These are phyloP conservation scores for Sepiola atlantica DNA, from an alignment of 2,888 invertebrate species.

Conservation along the genomic window DNA sequence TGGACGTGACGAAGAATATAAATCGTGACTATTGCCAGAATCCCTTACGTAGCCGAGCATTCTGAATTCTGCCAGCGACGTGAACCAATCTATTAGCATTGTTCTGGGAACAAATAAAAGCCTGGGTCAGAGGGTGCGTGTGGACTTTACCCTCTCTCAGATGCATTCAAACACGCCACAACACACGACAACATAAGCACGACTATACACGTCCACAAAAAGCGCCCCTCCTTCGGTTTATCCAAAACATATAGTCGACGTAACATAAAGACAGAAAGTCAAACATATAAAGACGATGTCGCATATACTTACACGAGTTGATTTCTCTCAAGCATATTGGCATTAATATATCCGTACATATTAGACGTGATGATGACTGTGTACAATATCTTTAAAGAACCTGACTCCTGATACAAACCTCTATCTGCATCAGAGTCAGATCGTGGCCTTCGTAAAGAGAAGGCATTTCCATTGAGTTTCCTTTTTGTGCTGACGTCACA, in stretches of 20 bases:
- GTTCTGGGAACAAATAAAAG: constrained; percentile 6
- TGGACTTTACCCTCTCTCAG: background rate
- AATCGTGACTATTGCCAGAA: constrained; percentile 19
- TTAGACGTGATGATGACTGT: background rate
- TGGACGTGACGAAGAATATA: background rate
- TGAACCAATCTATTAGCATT: constrained; percentile 8
- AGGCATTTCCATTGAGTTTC: too few species aligned
- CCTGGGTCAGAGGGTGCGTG: constrained; percentile 1
- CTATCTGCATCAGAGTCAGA: too few species aligned
- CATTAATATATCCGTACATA: background rate
- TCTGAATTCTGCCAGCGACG: background rate
- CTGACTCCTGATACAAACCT: too few species aligned
- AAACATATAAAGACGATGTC: background rate
- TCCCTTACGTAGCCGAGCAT: background rate
- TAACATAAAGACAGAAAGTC: background rate
- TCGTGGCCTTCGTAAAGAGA: too few species aligned
- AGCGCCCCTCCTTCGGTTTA: background rate
- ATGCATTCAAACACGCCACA: background rate
- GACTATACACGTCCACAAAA: background rate
- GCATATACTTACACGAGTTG: background rate
- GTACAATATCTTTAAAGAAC: too few species aligned
- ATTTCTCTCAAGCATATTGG: background rate
- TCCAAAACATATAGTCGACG: background rate
- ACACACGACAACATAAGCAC: background rate
- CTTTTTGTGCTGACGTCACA: too few species aligned